phyloP scores from a whole-genome alignment of 2,797 vertebrate genomes.

The Sebastes cheni region DNA sequence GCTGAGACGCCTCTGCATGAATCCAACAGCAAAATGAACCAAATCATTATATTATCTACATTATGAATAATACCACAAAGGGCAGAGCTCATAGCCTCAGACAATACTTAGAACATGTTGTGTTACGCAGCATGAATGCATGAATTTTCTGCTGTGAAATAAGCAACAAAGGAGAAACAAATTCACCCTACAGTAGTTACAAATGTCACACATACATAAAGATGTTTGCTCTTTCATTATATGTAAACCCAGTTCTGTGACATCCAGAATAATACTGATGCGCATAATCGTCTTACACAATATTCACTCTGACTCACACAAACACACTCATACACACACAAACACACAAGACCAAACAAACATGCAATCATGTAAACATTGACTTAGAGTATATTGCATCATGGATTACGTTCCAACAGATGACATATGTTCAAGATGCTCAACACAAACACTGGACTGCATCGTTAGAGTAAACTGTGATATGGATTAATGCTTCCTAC shows the following conservation, averaged over 20 bases:
- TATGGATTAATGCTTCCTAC: not conserved
- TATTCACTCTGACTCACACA: not conserved
- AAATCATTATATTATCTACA: not conserved
- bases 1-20: not conserved
- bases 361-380: not conserved
- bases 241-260: not conserved
- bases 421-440: not conserved
- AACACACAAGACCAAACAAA: not conserved
- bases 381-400: not conserved
- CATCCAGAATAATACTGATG: not conserved
- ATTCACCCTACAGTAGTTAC: not conserved
- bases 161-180: not conserved
- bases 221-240: not conserved
- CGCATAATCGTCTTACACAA: constrained; percentile 13
- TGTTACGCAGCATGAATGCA: not conserved
- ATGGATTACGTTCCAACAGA: constrained; percentile 11
- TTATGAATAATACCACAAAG: not conserved
- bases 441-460: not conserved
- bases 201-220: not conserved
- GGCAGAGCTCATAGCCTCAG: not conserved
- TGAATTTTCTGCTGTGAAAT: not conserved
- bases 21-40: not conserved
- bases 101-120: not conserved
- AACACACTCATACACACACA: not conserved
- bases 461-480: not conserved